These are phyloP conservation scores for Picus viridis DNA, from an alignment of 2,797 vertebrate genomes.

Conservation along the genomic window DNA sequence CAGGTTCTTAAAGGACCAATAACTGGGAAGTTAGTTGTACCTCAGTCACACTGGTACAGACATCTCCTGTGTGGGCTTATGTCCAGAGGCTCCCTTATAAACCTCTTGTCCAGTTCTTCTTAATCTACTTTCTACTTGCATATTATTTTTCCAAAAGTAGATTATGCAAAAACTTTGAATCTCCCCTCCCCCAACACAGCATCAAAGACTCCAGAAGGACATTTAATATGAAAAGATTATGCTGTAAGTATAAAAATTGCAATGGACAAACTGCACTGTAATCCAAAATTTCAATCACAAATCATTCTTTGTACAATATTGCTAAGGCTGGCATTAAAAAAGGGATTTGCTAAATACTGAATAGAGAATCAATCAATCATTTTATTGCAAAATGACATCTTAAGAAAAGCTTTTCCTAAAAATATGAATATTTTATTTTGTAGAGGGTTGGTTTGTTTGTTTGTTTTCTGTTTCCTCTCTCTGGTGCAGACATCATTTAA, in stretches of 20 bases:
- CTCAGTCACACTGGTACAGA: background rate
- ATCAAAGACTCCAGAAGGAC: background rate
- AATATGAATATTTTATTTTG: background rate
- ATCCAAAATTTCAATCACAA: conserved; percentile 59
- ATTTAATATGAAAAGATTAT: conserved; percentile 37
- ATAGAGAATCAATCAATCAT: conserved; percentile 20
- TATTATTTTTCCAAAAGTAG: background rate
- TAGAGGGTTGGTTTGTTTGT: background rate
- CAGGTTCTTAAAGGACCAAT: background rate
- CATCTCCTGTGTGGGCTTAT: background rate
- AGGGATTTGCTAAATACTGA: conserved; percentile 28
- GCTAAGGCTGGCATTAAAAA: conserved; percentile 45
- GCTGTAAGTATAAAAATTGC: background rate
- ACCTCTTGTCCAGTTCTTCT: background rate
- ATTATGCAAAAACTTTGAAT: background rate
- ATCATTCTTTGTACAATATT: background rate
- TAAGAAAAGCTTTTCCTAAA: conserved; percentile 22
- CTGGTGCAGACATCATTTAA: conserved; percentile 46
- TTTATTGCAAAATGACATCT: conserved; percentile 45
- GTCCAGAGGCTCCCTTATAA: background rate
- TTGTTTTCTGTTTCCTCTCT: background rate
- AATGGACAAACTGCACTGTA: conserved; percentile 12
- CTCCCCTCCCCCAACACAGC: background rate
- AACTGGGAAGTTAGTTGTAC: background rate
- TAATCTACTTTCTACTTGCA: background rate